A percentile compares a stretch with the other conserved stretches of the same genome.
phyloP scores from a whole-genome alignment of 2,797 vertebrate genomes.

The Spinus pinus region DNA sequence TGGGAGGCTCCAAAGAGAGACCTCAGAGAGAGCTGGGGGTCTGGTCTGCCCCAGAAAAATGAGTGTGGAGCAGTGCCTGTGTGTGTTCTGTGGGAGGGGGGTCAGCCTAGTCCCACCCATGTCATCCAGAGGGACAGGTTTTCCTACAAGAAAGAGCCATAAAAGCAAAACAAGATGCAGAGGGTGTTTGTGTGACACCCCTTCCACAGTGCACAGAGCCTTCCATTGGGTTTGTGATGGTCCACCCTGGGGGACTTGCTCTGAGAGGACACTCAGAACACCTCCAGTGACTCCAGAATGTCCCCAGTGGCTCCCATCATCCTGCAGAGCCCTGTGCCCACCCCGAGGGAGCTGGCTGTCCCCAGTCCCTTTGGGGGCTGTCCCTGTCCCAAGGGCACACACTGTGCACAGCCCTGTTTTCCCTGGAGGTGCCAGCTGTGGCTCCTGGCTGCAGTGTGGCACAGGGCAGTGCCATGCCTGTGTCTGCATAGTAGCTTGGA shows the following conservation, averaged over 20 bases:
- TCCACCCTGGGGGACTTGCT: neutral
- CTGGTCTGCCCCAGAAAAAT: neutral
- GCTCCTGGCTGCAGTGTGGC: neutral
- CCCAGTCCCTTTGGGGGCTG: neutral
- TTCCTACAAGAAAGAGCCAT: neutral
- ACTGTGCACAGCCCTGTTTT: rapidly evolving
- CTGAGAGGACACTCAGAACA: neutral
- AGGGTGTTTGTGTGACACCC: neutral
- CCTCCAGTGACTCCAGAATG: neutral
- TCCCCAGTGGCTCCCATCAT: neutral
- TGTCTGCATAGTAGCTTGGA: neutral
- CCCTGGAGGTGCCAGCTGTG: neutral
- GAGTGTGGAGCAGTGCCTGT: neutral
- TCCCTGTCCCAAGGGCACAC: rapidly evolving
- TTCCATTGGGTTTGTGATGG: neutral
- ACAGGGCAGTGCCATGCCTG: neutral
- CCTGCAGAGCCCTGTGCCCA: neutral
- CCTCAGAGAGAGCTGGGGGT: neutral
- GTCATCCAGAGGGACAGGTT: neutral
- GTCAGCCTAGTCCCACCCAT: neutral
- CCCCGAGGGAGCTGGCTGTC: neutral
- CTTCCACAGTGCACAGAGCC: neutral
- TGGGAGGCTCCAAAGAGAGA: neutral
- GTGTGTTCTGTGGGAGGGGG: neutral
- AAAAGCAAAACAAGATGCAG: neutral